Evolutionary conservation across 2,797 vertebrate genomes (phyloP).

Genomic region (Hylomyscus alleni): DNA sequence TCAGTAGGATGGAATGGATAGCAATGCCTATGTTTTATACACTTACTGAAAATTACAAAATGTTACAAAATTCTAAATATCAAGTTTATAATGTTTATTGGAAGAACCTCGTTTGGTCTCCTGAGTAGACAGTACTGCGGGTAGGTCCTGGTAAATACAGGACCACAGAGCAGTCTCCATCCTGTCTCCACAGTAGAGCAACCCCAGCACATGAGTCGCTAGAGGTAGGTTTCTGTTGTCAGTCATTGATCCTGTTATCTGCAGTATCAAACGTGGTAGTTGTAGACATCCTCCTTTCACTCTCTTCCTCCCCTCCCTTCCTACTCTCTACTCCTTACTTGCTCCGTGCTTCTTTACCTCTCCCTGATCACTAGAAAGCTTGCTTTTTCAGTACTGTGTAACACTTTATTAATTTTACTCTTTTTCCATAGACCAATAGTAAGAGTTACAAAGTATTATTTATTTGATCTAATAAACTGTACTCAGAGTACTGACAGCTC

Average conservation of each 20-base stretch:
- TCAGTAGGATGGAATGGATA: constrained; percentile 16
- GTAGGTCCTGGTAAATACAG: not conserved
- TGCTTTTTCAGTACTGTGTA: constrained; percentile 50
- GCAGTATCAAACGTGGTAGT: not conserved
- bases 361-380: constrained; percentile 38
- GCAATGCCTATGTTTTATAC: constrained; percentile 28
- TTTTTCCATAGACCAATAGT: constrained; percentile 44
- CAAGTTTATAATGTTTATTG: constrained; percentile 44
- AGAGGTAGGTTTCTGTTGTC: constrained; percentile 49
- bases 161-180: constrained; percentile 47
- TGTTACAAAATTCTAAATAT: constrained; percentile 44
- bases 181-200: not conserved
- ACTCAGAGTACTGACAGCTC: constrained; percentile 57
- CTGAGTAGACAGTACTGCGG: constrained; percentile 32
- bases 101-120: constrained; percentile 46
- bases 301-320: not conserved
- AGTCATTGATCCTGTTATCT: not conserved
- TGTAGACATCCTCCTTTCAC: not conserved
- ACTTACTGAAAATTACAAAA: constrained; percentile 48
- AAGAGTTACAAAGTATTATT: not conserved
- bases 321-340: not conserved
- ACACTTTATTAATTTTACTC: constrained; percentile 61
- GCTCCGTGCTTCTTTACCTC: constrained; percentile 23
- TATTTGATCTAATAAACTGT: constrained; percentile 47
- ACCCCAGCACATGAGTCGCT: not conserved